Evolutionary conservation across 2,888 invertebrate species (phyloP).

Genomic region (Anorthoa munda): DNA sequence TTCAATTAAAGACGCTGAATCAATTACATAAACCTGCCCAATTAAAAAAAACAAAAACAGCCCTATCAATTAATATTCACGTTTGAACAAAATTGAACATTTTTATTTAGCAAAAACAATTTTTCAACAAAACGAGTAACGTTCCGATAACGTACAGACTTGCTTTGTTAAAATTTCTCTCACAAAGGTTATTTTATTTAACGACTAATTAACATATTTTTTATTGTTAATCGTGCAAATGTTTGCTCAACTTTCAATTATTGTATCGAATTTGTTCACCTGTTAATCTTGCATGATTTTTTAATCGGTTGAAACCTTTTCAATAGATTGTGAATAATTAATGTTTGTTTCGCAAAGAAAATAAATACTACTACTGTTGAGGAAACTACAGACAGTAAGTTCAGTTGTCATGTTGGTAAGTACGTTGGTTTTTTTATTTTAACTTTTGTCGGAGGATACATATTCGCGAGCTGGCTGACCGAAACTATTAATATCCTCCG

Average conservation of each 20-base stretch:
- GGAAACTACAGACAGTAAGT: conserved; percentile 10
- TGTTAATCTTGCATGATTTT: conserved; percentile 25
- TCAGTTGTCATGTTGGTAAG: conserved; percentile 46
- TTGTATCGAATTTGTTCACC: conserved; percentile 47
- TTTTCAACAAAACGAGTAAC: background rate
- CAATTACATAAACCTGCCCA: background rate
- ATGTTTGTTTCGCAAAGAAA: background rate
- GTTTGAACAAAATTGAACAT: conserved; percentile 2
- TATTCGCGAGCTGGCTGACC: too few relatives aligned
- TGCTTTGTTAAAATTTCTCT: conserved; percentile 21
- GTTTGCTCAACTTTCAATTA: conserved; percentile 22
- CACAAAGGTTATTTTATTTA: conserved; percentile 26
- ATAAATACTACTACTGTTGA: conserved; percentile 43
- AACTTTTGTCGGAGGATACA: conserved; percentile 20
- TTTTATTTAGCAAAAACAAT: conserved; percentile 18
- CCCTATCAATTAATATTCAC: conserved; percentile 1
- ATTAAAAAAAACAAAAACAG: background rate
- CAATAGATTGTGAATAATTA: conserved; percentile 31
- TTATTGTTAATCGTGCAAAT: conserved; percentile 43
- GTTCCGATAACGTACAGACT: background rate
- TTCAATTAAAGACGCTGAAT: conserved; percentile 1
- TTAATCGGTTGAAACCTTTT: conserved; percentile 46
- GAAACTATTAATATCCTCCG: too few relatives aligned
- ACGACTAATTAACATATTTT: conserved; percentile 32
- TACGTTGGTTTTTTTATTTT: conserved; percentile 44